phyloP scores from a whole-genome alignment of 2,113 vertebrate species.

The Elgaria multicarinata region DNA sequence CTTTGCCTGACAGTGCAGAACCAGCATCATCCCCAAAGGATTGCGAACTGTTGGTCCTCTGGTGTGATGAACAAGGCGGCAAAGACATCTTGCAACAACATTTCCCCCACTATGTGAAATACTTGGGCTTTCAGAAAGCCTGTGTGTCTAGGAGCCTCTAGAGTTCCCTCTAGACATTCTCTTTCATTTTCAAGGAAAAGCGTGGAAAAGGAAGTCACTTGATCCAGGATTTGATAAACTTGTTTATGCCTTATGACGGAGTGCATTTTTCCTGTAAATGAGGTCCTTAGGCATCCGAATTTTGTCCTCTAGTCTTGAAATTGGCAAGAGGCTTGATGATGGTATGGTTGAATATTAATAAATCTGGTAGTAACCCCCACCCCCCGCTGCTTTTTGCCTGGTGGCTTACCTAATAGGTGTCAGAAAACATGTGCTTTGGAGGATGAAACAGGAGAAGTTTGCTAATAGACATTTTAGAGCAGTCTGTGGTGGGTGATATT shows the following conservation, averaged over 20 bases:
- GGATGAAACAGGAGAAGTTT: neutral
- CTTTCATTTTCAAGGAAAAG: neutral
- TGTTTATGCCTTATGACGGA: neutral
- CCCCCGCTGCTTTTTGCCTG: neutral
- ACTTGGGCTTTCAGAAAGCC: neutral
- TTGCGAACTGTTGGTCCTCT: neutral
- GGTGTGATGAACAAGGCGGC: neutral
- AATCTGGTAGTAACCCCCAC: neutral
- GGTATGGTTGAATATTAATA: neutral
- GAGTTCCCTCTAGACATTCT: neutral
- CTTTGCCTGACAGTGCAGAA: neutral
- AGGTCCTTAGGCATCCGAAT: neutral
- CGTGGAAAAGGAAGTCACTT: accelerated
- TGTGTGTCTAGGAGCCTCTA: neutral
- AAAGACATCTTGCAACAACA: neutral
- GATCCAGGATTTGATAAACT: neutral
- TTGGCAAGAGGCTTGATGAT: neutral
- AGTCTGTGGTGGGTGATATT: neutral
- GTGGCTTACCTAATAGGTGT: neutral
- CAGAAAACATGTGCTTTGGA: neutral
- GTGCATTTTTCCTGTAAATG: neutral
- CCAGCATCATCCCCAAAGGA: neutral
- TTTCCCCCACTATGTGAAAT: neutral
- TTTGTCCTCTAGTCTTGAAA: neutral
- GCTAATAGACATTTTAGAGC: neutral